Conservation (phyloP, 2,113 vertebrate genomes). For the Centropristis striata region DNA sequence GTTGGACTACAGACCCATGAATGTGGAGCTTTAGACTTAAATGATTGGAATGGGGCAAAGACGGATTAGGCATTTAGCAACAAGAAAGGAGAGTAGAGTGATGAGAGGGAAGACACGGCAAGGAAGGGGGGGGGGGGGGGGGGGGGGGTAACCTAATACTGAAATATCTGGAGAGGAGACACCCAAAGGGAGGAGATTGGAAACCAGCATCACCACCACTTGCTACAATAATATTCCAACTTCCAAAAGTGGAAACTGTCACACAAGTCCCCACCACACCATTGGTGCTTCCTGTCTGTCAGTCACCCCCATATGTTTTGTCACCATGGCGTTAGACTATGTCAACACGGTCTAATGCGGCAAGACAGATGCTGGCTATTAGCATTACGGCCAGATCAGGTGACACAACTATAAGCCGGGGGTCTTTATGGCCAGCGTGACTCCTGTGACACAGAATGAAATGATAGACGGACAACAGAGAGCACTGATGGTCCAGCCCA, state of each 20-base stretch:
- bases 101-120: constrained; percentile 26
- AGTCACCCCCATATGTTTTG: constrained; percentile 73
- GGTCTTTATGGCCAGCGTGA: constrained; percentile 40
- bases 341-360: constrained; percentile 73
- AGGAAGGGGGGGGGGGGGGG: neutral
- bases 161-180: constrained; percentile 36
- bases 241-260: constrained; percentile 23
- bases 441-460: constrained; percentile 56
- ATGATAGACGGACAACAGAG: constrained; percentile 34
- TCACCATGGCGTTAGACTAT: constrained; percentile 79
- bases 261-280: neutral
- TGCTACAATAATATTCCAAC: neutral
- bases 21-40: constrained; percentile 38
- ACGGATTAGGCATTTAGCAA: constrained; percentile 58
- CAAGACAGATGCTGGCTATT: constrained; percentile 75
- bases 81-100: constrained; percentile 40
- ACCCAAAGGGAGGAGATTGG: neutral
- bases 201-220: constrained; percentile 24
- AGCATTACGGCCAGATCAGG: constrained; percentile 65
- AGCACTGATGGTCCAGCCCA: constrained; percentile 3
- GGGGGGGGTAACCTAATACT: constrained; percentile 22
- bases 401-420: constrained; percentile 58
- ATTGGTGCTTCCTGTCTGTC: constrained; percentile 22
- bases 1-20: constrained; percentile 26
- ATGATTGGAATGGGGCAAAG: constrained; percentile 59